phyloP scores from a whole-genome alignment of 2,113 vertebrate species.

The Thamnophis sirtalis region DNA sequence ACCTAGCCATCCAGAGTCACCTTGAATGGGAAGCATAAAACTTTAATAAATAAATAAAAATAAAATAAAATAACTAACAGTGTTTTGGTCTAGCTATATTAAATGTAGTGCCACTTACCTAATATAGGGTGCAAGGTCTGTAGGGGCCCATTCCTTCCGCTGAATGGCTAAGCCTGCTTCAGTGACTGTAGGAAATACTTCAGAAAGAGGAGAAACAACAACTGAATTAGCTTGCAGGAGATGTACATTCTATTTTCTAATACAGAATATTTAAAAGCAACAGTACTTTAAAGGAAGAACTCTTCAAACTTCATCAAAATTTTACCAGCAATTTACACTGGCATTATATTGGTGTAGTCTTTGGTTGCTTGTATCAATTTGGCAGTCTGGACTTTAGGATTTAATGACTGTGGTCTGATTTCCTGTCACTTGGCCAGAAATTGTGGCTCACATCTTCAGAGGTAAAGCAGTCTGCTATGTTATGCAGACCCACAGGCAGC shows the following conservation, averaged over 20 bases:
- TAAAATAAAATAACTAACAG: background rate
- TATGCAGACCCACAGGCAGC: background rate
- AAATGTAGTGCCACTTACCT: conserved; percentile 60
- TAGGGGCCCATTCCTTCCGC: conserved; percentile 52
- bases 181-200: conserved; percentile 9
- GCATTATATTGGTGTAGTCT: background rate
- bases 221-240: conserved; percentile 1
- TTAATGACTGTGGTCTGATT: background rate
- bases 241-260: background rate
- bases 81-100: conserved; percentile 11
- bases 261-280: background rate
- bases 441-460: background rate
- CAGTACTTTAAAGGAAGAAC: background rate
- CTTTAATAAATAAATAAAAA: background rate
- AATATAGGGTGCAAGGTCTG: conserved; percentile 63
- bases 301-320: background rate
- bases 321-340: background rate
- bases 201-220: conserved; percentile 19
- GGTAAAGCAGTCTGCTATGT: background rate
- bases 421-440: background rate
- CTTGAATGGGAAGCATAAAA: background rate
- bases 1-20: background rate
- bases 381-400: background rate
- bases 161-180: conserved; percentile 26
- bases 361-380: background rate